Evolutionary conservation across 1,140 invertebrate genomes (phyloP), one percentile per base, ranked within the genome.

Genomic region (Drosophila teissieri): DNA sequence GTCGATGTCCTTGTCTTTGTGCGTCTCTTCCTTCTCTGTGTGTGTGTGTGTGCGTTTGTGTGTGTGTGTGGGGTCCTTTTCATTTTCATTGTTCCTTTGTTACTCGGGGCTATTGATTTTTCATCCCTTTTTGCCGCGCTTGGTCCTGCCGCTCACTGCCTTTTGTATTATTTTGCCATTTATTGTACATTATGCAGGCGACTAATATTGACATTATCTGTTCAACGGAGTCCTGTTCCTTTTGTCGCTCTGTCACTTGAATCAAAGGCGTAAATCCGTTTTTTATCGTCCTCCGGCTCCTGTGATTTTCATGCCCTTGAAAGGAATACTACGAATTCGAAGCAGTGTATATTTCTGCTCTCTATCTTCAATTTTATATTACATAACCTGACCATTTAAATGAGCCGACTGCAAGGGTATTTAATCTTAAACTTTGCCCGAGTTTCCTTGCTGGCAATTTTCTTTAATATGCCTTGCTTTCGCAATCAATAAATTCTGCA

Each of bases 161-260:
- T 72, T 88, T 91, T 91, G 88, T 91, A 91, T 91, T 89, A 91
- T 91, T 91, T 84, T 80, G 80, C 80, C 89, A 91, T 91, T 90
- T 91, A 88, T 89, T 88, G 83, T 88, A 73, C 89, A 91, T 91
- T 91, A 91, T 91, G 86, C 80, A 82, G 81, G 80, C 84, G 89
- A 91, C 89, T 91, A 91, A 91, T 91, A 91, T 91, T 91, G 89
- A 91, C 88, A 91, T 91, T 91, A 91, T 91, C 89, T 84, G 84
- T 73, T 67, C 57, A 68, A 67, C 63, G 17, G 36, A 39, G 64
- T 51, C 64, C 44, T 27, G 34, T 27, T 88, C 40, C 73, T 60
- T 79, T 60, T 67, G 60, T 67, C 54, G 73, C 53, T 46, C 73
- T 78, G 75, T 72, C 74, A 78, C 67, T 78, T 37, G 52, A 78